Evolutionary conservation across 2,797 vertebrate genomes (phyloP).

Genomic region (Petrocephalus sullivani): DNA sequence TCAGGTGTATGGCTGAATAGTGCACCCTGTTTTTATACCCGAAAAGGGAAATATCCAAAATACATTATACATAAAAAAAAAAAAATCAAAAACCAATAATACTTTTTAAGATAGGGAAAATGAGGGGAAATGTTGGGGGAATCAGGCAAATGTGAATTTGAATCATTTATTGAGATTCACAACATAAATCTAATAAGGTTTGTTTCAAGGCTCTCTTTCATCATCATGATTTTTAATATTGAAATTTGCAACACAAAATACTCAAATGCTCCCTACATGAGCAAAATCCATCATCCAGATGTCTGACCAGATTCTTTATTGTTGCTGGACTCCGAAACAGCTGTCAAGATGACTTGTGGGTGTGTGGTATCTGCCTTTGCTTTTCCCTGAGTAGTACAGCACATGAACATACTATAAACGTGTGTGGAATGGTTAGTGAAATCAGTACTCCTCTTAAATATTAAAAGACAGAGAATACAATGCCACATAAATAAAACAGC

Average conservation of each 20-base stretch:
- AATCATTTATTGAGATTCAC: slow-evolving; percentile 17
- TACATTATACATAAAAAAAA: neutral
- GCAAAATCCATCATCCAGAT: neutral
- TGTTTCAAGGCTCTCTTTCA: neutral
- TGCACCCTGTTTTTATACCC: neutral
- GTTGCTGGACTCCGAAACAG: neutral
- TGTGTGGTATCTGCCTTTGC: neutral
- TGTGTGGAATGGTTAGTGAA: slow-evolving; percentile 20
- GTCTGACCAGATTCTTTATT: neutral
- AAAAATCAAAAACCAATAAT: neutral
- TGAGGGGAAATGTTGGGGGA: neutral
- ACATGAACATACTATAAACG: slow-evolving; percentile 8
- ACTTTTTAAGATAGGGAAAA: neutral
- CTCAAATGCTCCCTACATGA: slow-evolving; percentile 13
- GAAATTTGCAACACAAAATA: neutral
- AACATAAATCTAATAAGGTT: neutral
- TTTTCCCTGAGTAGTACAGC: slow-evolving; percentile 27
- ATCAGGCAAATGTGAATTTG: neutral
- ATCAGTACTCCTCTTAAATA: slow-evolving; percentile 2
- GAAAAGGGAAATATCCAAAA: neutral
- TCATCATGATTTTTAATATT: neutral
- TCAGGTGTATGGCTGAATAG: neutral
- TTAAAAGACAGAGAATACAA: slow-evolving; percentile 19
- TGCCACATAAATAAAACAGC: slow-evolving; percentile 11
- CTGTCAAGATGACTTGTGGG: neutral